phyloP scores from a whole-genome alignment of 2,888 invertebrate genomes.

The Rhorus exstirpatorius region DNA sequence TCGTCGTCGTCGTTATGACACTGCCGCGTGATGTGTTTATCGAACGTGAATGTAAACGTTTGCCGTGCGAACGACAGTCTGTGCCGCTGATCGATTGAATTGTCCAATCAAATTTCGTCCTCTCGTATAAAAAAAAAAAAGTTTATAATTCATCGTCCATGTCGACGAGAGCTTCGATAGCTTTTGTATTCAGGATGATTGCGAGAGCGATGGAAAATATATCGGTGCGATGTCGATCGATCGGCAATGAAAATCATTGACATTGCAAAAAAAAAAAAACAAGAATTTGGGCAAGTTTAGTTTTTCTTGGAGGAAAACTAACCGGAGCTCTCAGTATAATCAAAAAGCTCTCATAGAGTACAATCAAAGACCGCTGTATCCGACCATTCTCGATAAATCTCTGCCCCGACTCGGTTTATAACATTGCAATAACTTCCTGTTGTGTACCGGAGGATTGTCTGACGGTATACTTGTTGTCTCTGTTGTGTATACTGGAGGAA shows the following conservation, averaged over 20 bases:
- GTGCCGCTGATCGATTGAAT: conserved; percentile 38
- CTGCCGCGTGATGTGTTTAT: conserved; percentile 40
- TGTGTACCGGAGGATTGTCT: not conserved
- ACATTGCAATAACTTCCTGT: not conserved
- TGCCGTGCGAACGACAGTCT: conserved; percentile 48
- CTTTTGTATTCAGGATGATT: not conserved
- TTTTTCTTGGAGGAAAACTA: too few relatives aligned
- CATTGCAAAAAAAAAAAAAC: not conserved
- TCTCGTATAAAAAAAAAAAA: conserved; percentile 16
- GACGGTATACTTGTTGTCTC: too few relatives aligned
- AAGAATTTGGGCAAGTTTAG: too few relatives aligned
- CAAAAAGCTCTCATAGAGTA: too few relatives aligned
- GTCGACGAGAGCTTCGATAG: not conserved
- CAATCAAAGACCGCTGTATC: not conserved
- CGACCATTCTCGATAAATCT: conserved; percentile 1
- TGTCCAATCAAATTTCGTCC: conserved; percentile 46
- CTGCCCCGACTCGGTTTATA: not conserved
- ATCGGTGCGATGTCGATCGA: not conserved
- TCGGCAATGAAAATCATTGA: not conserved
- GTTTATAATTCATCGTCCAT: conserved; percentile 27
- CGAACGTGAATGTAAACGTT: conserved; percentile 54
- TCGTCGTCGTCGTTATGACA: not conserved
- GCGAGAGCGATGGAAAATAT: not conserved
- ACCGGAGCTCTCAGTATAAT: too few relatives aligned
- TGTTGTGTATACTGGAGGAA: not conserved